phyloP scores from a whole-genome alignment of 2,113 vertebrate genomes.

The Haemorhous mexicanus region DNA sequence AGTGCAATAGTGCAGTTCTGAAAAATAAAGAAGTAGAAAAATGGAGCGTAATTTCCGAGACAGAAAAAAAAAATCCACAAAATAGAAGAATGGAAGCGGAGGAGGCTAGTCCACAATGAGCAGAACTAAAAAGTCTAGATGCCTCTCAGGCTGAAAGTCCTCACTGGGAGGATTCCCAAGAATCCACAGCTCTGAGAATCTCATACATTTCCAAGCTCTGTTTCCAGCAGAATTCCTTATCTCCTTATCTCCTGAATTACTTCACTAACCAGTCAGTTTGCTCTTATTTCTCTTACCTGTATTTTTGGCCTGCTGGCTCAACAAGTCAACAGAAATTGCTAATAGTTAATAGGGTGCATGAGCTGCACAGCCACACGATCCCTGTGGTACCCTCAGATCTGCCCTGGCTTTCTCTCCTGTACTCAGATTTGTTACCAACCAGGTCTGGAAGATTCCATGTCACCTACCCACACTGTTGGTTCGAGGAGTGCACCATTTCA shows the following conservation, averaged over 20 bases:
- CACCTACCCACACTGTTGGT: slow-evolving; percentile 93
- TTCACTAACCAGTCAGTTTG: background rate
- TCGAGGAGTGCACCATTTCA: slow-evolving; percentile 97
- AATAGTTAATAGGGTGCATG: background rate
- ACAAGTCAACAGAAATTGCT: background rate
- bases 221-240: background rate
- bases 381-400: background rate
- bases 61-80: background rate
- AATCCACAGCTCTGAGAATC: background rate
- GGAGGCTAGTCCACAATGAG: background rate
- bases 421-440: background rate
- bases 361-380: background rate
- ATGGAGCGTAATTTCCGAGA: background rate
- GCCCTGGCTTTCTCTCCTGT: background rate
- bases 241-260: background rate
- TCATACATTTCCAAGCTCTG: background rate
- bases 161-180: background rate
- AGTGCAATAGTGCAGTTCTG: slow-evolving; percentile 97
- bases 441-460: background rate
- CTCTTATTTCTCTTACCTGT: background rate
- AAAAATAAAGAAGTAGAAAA: background rate
- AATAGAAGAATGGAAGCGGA: background rate
- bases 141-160: background rate
- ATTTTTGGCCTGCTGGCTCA: background rate
- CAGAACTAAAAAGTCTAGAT: background rate